Evolutionary conservation across 2,797 vertebrate genomes (phyloP).

Genomic region (Sebastes taczanowskii): DNA sequence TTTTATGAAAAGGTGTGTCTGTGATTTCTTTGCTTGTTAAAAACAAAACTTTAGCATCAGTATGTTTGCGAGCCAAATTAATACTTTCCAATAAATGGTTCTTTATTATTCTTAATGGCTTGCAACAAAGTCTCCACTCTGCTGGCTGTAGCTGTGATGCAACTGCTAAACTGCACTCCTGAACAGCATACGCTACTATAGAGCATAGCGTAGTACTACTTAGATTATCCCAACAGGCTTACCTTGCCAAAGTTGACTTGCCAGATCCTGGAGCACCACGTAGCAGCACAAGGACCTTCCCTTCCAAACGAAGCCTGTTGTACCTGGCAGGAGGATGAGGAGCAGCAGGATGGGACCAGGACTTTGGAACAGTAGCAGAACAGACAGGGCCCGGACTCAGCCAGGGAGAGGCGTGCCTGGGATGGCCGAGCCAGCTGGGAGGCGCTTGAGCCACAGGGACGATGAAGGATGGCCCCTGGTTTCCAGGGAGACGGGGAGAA

Average conservation of each 20-base stretch:
- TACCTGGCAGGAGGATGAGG: constrained; percentile 16
- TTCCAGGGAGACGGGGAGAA: constrained; percentile 69
- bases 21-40: background rate
- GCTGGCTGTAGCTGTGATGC: background rate
- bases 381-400: constrained; percentile 43
- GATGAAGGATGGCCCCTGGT: constrained; percentile 82
- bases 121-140: background rate
- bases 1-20: background rate
- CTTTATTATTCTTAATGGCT: background rate
- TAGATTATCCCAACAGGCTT: constrained; percentile 34
- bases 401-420: constrained; percentile 65
- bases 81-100: background rate
- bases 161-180: background rate
- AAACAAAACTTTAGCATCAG: background rate
- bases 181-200: background rate
- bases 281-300: constrained; percentile 91
- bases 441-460: constrained; percentile 84
- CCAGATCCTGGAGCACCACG: constrained; percentile 97
- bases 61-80: background rate
- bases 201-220: background rate
- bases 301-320: constrained; percentile 77
- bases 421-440: constrained; percentile 74
- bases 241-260: constrained; percentile 95
- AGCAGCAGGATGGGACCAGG: constrained; percentile 69
- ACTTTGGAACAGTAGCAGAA: constrained; percentile 77